Evolutionary conservation across 2,888 invertebrate genomes (phyloP).

Genomic region (Prosapia bicincta): DNA sequence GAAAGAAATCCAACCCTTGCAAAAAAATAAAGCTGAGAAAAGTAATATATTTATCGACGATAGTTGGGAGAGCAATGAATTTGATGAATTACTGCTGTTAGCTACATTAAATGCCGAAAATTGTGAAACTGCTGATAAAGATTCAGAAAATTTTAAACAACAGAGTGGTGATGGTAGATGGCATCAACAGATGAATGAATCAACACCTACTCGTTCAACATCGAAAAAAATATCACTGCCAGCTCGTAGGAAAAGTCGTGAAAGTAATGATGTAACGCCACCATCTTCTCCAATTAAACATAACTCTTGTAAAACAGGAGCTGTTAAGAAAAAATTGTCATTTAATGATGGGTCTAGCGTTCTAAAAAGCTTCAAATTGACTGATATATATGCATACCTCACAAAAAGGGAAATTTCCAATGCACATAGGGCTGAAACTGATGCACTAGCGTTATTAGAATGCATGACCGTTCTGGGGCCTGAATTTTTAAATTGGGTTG

Average conservation of each 20-base stretch:
- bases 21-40: background rate
- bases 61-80: background rate
- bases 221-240: background rate
- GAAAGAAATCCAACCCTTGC: background rate
- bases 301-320: constrained; percentile 33
- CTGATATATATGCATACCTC: constrained; percentile 54
- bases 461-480: constrained; percentile 56
- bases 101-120: constrained; percentile 16
- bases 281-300: background rate
- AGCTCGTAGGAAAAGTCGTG: background rate
- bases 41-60: background rate
- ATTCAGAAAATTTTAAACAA: background rate
- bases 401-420: constrained; percentile 48
- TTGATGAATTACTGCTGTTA: background rate
- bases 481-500: constrained; percentile 57
- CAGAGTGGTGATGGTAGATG: background rate
- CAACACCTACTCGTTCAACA: background rate
- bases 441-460: constrained; percentile 60
- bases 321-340: background rate
- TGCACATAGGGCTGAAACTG: constrained; percentile 65
- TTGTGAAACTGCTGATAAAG: background rate
- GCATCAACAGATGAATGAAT: background rate
- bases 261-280: background rate
- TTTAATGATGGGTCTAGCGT: background rate
- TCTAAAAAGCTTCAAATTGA: constrained; percentile 51